Percentiles rank a stretch among this genome's conserved stretches.
These are phyloP conservation scores for Nannoperca obscura DNA, from an alignment of 2,797 vertebrate species.

Conservation along the genomic window DNA sequence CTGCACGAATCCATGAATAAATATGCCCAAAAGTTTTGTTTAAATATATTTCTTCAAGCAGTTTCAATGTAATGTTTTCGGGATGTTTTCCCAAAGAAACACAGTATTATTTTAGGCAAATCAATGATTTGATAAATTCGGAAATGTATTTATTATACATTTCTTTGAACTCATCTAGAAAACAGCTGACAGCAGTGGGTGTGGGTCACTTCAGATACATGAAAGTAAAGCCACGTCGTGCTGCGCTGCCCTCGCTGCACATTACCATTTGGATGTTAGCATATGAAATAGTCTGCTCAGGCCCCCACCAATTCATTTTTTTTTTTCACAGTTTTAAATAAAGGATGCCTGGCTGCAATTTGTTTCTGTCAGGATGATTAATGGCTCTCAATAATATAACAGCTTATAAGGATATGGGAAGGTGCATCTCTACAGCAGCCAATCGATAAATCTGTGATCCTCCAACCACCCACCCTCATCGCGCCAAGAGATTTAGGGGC, in stretches of 20 bases:
- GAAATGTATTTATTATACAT: slow-evolving; percentile 52
- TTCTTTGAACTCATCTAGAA: slow-evolving; percentile 63
- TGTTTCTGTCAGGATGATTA: slow-evolving; percentile 86
- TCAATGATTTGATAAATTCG: slow-evolving; percentile 36
- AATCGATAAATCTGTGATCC: slow-evolving; percentile 86
- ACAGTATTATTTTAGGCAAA: slow-evolving; percentile 41
- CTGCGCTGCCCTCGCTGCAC: neutral
- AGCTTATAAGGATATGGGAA: slow-evolving; percentile 85
- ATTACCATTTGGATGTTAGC: slow-evolving; percentile 42
- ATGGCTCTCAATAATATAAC: slow-evolving; percentile 85
- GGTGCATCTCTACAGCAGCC: slow-evolving; percentile 81
- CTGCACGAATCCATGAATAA: slow-evolving; percentile 59
- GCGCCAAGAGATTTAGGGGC: slow-evolving; percentile 74
- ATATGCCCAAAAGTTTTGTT: slow-evolving; percentile 63
- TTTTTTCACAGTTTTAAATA: slow-evolving; percentile 72
- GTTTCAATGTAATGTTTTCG: slow-evolving; percentile 38
- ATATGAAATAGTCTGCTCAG: slow-evolving; percentile 47
- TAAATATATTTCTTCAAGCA: slow-evolving; percentile 50
- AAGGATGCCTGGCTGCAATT: slow-evolving; percentile 81
- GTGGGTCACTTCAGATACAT: slow-evolving; percentile 18
- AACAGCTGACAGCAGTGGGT: slow-evolving; percentile 44
- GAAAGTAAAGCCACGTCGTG: slow-evolving; percentile 6
- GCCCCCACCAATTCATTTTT: slow-evolving; percentile 40
- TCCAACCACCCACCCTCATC: slow-evolving; percentile 65
- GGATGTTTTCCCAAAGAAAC: slow-evolving; percentile 56